Evolutionary conservation across 2,888 invertebrate species (phyloP), one percentile per base, ranked within the genome.

Genomic region (Meandrusa payeni): DNA sequence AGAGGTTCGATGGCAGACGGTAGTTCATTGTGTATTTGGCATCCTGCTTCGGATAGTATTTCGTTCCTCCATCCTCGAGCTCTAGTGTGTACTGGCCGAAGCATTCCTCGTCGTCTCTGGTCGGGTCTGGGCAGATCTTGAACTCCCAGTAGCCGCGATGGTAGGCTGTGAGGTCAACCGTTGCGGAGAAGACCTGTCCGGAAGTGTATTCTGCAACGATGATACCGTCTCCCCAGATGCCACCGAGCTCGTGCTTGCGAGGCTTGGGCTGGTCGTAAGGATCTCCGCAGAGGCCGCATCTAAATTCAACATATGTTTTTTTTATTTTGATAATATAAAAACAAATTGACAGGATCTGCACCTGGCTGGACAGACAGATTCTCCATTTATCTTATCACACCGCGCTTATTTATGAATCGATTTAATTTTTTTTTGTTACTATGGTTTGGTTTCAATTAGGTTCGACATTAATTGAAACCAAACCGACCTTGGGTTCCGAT

Each of bases 81-180:
- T 89, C 85, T 2, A 96, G 66, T 0, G 92, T 56, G 65, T 93
- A 74, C 48, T 90, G 78, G 64, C 95, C 93, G 48, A 96, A 89
- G 62, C 96, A 96, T 0, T 90, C 89, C 62, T 96, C 94, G 0
- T 88, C 86, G 27, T 91, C 91, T 34, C 89, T 90, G 46, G 82
- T 79, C n/a, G 90, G 90, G 64, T 94, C 91, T 0, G 93, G 91
- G 64, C 96, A 96, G 7, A 95, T 68, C 27, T 93, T 90, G 72
- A 96, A 95, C 69, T 94, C 93, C 77, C 96, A 96, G 78, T 91
- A 94, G 6, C 96, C 96, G 61, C 89, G 89, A 74, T 96, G 96
- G 66, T 92, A 94, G 15, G 95, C 95, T 0, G 95, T 95, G 23
- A 96, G 71, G 62, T 95, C 93, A 0, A 96, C 90, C 6, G 91